These are phyloP conservation scores for Baronia brevicornis DNA, from an alignment of 2,888 invertebrate species.

Conservation along the genomic window DNA sequence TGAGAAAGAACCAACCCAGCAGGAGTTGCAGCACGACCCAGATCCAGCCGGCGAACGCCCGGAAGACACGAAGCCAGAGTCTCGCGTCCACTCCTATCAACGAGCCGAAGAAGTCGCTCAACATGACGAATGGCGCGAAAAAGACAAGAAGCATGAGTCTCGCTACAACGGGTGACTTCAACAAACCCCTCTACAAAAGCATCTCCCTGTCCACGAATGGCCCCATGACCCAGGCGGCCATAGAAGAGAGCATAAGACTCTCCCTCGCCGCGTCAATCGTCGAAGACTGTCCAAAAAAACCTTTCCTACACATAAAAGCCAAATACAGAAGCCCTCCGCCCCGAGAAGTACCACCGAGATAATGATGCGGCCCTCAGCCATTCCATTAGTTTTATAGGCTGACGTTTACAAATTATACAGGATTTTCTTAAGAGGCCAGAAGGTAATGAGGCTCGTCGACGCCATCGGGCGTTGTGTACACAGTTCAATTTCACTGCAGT, in stretches of 20 bases:
- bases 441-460: too few relatives aligned
- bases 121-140: slow-evolving; percentile 37
- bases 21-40: slow-evolving; percentile 42
- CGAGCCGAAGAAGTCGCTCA: slow-evolving; percentile 40
- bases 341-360: slow-evolving; percentile 76
- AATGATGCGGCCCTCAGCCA: slow-evolving; percentile 36
- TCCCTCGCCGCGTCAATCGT: slow-evolving; percentile 57
- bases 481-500: too few relatives aligned
- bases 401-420: slow-evolving; percentile 17
- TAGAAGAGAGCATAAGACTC: slow-evolving; percentile 63
- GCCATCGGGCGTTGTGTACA: too few relatives aligned
- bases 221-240: slow-evolving; percentile 62
- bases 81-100: slow-evolving; percentile 52
- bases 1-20: slow-evolving; percentile 31
- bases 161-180: slow-evolving; percentile 37
- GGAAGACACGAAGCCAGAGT: slow-evolving; percentile 55
- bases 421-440: too few relatives aligned
- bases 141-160: slow-evolving; percentile 65
- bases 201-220: slow-evolving; percentile 37
- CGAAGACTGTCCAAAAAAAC: slow-evolving; percentile 59
- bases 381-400: slow-evolving; percentile 46
- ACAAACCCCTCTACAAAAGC: slow-evolving; percentile 41
- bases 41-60: slow-evolving; percentile 26
- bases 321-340: slow-evolving; percentile 83
- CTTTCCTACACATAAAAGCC: slow-evolving; percentile 82